phyloP scores from a whole-genome alignment of 2,797 vertebrate species.

The Triplophysa bombifrons region DNA sequence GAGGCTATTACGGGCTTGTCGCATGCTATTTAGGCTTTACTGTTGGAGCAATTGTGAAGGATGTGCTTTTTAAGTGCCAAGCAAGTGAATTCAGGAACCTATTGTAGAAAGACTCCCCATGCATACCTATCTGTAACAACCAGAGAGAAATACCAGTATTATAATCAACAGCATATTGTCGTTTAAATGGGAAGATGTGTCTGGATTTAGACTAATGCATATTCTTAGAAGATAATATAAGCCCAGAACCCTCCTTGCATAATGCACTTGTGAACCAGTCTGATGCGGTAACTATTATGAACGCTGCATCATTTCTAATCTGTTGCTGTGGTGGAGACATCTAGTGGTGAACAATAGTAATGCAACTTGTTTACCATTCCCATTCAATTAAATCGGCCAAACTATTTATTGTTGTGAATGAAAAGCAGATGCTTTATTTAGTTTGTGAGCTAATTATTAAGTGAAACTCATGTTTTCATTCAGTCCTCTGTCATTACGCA shows the following conservation, averaged over 20 bases:
- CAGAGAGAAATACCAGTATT: not conserved
- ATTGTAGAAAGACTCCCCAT: not conserved
- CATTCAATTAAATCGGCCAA: not conserved
- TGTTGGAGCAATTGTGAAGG: conserved; percentile 4
- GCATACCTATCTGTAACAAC: not conserved
- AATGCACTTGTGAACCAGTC: conserved; percentile 66
- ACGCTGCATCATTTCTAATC: conserved; percentile 47
- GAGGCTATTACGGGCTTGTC: not conserved
- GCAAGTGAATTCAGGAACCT: conserved; percentile 14
- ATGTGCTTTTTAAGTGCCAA: conserved; percentile 11
- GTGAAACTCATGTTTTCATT: not conserved
- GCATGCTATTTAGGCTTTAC: not conserved
- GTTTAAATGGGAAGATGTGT: not conserved
- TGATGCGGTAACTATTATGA: conserved; percentile 67
- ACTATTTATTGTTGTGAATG: conserved; percentile 6
- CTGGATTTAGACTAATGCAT: not conserved
- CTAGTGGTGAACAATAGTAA: conserved; percentile 66
- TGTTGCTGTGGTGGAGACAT: conserved; percentile 61
- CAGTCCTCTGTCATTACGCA: not conserved
- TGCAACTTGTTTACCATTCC: conserved; percentile 75
- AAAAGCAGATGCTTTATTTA: not conserved
- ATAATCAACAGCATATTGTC: not conserved
- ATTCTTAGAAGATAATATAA: not conserved
- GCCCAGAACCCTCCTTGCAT: not conserved
- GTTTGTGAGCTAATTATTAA: conserved; percentile 22